These are phyloP conservation scores for Paracentrotus lividus DNA, from an alignment of 53 echinoderm and acorn worm genomes.

Conservation along the genomic window DNA sequence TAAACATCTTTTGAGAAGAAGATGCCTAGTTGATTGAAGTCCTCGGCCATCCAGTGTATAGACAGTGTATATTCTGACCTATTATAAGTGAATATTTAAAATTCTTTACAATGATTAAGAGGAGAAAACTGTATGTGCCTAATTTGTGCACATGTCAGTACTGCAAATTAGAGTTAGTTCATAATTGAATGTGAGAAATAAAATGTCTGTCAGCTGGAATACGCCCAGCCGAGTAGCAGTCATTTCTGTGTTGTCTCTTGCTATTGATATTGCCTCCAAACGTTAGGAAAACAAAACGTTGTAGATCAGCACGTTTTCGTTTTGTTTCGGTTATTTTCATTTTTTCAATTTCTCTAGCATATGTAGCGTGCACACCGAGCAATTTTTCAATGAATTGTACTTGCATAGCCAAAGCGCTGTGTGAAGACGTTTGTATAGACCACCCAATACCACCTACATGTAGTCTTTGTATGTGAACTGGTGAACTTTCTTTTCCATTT, in stretches of 20 bases:
- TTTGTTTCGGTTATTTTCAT: neutral
- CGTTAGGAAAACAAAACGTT: conserved; percentile 52
- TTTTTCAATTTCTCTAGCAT: conserved; percentile 25
- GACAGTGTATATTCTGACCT: conserved; percentile 72
- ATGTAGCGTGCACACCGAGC: conserved; percentile 43
- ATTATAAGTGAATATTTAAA: conserved; percentile 69
- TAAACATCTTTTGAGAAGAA: conserved; percentile 45
- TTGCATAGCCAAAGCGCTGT: conserved; percentile 58
- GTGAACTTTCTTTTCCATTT: conserved; percentile 59
- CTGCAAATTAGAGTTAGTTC: conserved; percentile 64
- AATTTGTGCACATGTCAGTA: conserved; percentile 70
- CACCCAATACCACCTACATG: conserved; percentile 68
- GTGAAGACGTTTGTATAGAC: conserved; percentile 63
- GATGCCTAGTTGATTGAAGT: conserved; percentile 8
- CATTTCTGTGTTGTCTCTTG: conserved; percentile 66
- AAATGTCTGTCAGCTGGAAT: conserved; percentile 11
- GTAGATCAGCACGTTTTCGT: conserved; percentile 34
- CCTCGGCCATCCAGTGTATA: conserved; percentile 63
- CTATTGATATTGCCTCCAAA: conserved; percentile 63
- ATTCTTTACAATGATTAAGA: conserved; percentile 65
- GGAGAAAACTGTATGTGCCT: conserved; percentile 70
- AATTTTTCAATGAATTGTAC: conserved; percentile 60
- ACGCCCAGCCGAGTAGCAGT: conserved; percentile 47
- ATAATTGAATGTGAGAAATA: conserved; percentile 50
- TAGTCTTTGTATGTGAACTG: conserved; percentile 68